Evolutionary conservation across 53 echinoderm and acorn worm species (phyloP).

Genomic region (Paelopatides confundens): DNA sequence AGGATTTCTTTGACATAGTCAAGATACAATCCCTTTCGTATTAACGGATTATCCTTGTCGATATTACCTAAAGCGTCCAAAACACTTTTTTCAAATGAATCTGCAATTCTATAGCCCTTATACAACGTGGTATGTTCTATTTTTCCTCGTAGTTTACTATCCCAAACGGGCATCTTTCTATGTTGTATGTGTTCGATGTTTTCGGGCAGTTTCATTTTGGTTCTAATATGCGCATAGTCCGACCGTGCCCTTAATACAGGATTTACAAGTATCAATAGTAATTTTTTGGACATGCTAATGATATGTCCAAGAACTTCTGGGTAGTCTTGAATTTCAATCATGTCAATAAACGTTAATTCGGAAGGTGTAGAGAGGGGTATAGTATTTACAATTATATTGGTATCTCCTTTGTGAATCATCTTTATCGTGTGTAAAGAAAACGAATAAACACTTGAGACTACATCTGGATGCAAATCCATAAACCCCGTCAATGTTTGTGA

Average conservation of each 20-base stretch:
- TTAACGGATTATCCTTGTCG: background rate
- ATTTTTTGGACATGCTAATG: background rate
- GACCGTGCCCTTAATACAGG: constrained; percentile 11
- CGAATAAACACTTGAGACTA: background rate
- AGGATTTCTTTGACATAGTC: too few species aligned
- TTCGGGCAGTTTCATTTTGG: constrained; percentile 16
- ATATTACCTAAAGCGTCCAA: background rate
- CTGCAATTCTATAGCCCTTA: constrained; percentile 43
- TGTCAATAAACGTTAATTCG: constrained; percentile 2
- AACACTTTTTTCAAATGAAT: constrained; percentile 24
- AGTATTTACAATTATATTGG: background rate
- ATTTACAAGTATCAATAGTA: background rate
- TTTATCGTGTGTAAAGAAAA: background rate
- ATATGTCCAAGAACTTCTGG: background rate
- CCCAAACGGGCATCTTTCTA: constrained; percentile 9
- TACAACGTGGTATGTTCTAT: background rate
- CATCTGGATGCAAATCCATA: constrained; percentile 30
- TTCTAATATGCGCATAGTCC: constrained; percentile 29
- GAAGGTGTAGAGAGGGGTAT: background rate
- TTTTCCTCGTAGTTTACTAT: background rate
- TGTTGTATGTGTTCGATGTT: background rate
- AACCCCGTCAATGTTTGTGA: constrained; percentile 22
- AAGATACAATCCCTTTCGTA: constrained; percentile 20
- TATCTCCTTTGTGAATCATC: background rate
- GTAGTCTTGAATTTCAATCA: constrained; percentile 10